Evolutionary conservation across 1,140 invertebrate species (phyloP), one percentile per base, ranked within the genome.

Genomic region (Drosophila serrata): DNA sequence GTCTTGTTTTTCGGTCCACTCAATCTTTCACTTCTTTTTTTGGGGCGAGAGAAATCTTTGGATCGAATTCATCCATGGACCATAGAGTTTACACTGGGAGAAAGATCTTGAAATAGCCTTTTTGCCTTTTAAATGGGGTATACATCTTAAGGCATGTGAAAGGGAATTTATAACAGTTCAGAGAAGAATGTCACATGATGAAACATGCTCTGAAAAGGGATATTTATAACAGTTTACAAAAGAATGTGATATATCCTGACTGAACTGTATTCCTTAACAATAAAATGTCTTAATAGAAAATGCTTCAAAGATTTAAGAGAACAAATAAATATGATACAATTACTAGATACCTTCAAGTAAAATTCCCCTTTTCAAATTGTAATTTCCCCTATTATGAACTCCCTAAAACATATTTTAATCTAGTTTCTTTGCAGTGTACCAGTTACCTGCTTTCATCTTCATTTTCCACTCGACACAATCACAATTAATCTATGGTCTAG

Each of bases 401-500:
- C 27, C n/a, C 6, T 12, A 0, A 17, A 17, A 12, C n/a, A 29
- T 12, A 29, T 31, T 8, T 15, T 3, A 1, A 15, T 1, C 8
- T 0, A 4, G 11, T 43, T 33, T 53, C 7, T 17, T 53, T 8
- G 2, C 53, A 8, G 67, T 70, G 51, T 22, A 72, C 2, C 35
- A 7, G 17, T 55, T 67, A 24, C 61, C 67, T 59, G 67, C 45
- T 59, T 48, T 31, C 51, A 59, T 40, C 69, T 59, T 59, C 43
- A 72, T 59, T 59, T 73, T 72, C 51, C 69, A 48, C 68, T 64
- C 79, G 70, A 68, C 74, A 76, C 57, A 75, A 68, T 76, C 59
- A 73, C 84, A 90, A 88, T 88, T 88, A 90, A 90, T 88, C 85
- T 81, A 84, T 56, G 72, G 64, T 67, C 84, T 33, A 24, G 53